A percentile compares a stretch with the other conserved stretches of the same genome.
phyloP scores from a whole-genome alignment of 1,140 invertebrate genomes.

The Drosophila tani region DNA sequence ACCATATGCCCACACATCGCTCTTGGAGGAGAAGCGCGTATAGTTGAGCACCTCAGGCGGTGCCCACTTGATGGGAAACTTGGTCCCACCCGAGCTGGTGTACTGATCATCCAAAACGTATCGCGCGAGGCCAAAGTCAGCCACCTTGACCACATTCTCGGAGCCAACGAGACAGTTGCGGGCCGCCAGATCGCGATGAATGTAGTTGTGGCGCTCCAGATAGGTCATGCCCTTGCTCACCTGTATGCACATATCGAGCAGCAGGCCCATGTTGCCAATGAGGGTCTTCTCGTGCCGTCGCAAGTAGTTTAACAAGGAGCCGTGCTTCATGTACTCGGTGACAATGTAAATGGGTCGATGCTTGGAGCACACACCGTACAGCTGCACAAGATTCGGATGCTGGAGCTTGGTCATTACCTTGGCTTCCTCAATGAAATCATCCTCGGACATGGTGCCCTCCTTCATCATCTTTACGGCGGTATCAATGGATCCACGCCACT shows the following conservation, averaged over 20 bases:
- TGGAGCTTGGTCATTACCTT: slow-evolving; percentile 98
- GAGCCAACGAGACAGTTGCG: slow-evolving; percentile 97
- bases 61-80: slow-evolving; percentile 99
- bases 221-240: slow-evolving; percentile 98
- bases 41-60: slow-evolving; percentile 98
- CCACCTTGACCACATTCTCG: slow-evolving; percentile 97
- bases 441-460: slow-evolving; percentile 97
- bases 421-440: slow-evolving; percentile 98
- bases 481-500: slow-evolving; percentile 94
- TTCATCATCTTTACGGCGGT: slow-evolving; percentile 99
- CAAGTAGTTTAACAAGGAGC: slow-evolving; percentile 96
- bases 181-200: slow-evolving; percentile 97
- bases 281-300: slow-evolving; percentile 92
- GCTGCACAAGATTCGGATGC: slow-evolving; percentile 97
- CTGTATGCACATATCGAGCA: slow-evolving; percentile 97
- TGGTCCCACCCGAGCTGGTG: slow-evolving; percentile 97
- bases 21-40: slow-evolving; percentile 97
- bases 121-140: slow-evolving; percentile 97
- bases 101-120: slow-evolving; percentile 98
- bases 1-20: slow-evolving; percentile 99
- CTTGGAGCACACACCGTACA: slow-evolving; percentile 98
- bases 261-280: slow-evolving; percentile 91
- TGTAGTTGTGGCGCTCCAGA: slow-evolving; percentile 97
- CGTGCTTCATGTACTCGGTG: slow-evolving; percentile 97
- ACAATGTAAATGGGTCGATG: slow-evolving; percentile 97